phyloP scores from a whole-genome alignment of 2,888 invertebrate genomes.

The Corbicula japonica region DNA sequence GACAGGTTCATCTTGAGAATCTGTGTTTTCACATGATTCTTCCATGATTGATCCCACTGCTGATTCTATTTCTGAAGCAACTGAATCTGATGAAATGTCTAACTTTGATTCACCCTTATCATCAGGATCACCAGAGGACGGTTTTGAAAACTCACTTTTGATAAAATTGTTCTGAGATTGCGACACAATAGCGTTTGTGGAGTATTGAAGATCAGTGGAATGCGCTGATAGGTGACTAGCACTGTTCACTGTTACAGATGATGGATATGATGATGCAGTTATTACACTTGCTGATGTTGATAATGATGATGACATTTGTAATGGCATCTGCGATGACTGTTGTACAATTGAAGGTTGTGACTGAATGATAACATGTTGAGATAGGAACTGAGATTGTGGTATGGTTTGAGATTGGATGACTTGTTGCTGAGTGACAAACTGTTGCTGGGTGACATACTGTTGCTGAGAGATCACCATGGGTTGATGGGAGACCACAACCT shows the following conservation, averaged over 20 bases:
- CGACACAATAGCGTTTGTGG: slow-evolving; percentile 34
- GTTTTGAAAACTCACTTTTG: slow-evolving; percentile 38
- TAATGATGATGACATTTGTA: slow-evolving; percentile 58
- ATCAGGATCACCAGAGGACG: slow-evolving; percentile 49
- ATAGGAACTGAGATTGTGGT: slow-evolving; percentile 52
- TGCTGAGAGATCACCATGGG: slow-evolving; percentile 31
- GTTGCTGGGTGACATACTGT: slow-evolving; percentile 51
- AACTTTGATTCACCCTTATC: slow-evolving; percentile 31
- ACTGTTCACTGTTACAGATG: slow-evolving; percentile 49
- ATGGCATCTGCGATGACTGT: slow-evolving; percentile 44
- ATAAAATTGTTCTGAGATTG: slow-evolving; percentile 51
- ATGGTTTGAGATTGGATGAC: slow-evolving; percentile 36
- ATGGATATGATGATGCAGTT: slow-evolving; percentile 42
- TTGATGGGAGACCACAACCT: slow-evolving; percentile 46
- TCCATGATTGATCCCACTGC: slow-evolving; percentile 64
- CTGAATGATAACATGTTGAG: slow-evolving; percentile 40
- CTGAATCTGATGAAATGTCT: slow-evolving; percentile 36
- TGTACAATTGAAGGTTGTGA: slow-evolving; percentile 34
- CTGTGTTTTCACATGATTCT: slow-evolving; percentile 45
- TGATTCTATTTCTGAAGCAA: slow-evolving; percentile 58
- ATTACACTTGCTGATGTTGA: slow-evolving; percentile 40
- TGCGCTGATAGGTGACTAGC: slow-evolving; percentile 58
- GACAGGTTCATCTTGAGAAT: slow-evolving; percentile 54
- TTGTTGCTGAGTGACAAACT: slow-evolving; percentile 46
- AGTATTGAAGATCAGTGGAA: slow-evolving; percentile 48